phyloP scores from a whole-genome alignment of 2,797 vertebrate species.

The Sebastes vulpes region DNA sequence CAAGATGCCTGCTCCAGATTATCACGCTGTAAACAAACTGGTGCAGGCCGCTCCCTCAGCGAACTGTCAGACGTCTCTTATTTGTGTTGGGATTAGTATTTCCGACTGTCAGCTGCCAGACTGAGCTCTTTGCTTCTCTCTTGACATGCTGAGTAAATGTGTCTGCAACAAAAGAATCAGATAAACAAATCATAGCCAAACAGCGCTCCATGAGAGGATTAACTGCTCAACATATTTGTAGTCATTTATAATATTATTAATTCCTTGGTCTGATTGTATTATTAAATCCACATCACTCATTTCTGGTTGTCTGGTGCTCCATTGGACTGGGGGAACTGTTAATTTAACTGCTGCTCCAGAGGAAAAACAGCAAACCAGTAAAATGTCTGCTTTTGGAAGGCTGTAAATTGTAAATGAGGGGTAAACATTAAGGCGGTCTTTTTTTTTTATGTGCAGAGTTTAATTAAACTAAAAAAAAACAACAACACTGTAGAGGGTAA shows the following conservation, averaged over 20 bases:
- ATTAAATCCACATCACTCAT: not conserved
- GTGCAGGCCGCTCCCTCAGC: conserved; percentile 38
- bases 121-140: conserved; percentile 4
- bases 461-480: conserved; percentile 25
- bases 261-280: not conserved
- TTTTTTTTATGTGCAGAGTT: conserved; percentile 23
- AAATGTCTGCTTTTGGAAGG: conserved; percentile 54
- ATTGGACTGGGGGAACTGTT: conserved; percentile 24
- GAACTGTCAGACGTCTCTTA: conserved; percentile 43
- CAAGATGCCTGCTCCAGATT: conserved; percentile 81
- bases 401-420: conserved; percentile 44
- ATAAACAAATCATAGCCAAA: conserved; percentile 8
- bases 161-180: conserved; percentile 8
- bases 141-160: conserved; percentile 9
- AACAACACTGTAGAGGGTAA: not conserved
- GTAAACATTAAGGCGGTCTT: conserved; percentile 25
- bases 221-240: not conserved
- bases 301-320: conserved; percentile 13
- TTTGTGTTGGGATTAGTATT: conserved; percentile 36
- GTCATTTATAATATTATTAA: not conserved
- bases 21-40: conserved; percentile 78
- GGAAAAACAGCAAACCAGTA: conserved; percentile 34
- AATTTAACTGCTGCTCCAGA: conserved; percentile 10
- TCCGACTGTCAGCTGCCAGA: conserved; percentile 46
- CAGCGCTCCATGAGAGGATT: not conserved